These are phyloP conservation scores for human (Homo sapiens) DNA, from an alignment of 2,113 vertebrate genomes.

Conservation along the genomic window GRCh38 chr6:8918001-8918500, in stretches of 20 bases:
- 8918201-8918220: not conserved
- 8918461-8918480: conserved; percentile 53
- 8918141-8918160: conserved; percentile 47
- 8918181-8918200: conserved; percentile 43
- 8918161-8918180: conserved; percentile 72
- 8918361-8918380: conserved; percentile 71
- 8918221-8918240: conserved; percentile 68
- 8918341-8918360: conserved; percentile 62
- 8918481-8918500: conserved; percentile 69
- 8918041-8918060: not conserved
- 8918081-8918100: not conserved
- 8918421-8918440: conserved; percentile 72
- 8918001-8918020: not conserved
- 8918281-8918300: conserved; percentile 71
- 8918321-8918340: conserved; percentile 53
- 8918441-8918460: conserved; percentile 59
- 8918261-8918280: conserved; percentile 50
- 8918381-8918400: conserved; percentile 73
- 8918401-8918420: conserved; percentile 61
- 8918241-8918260: conserved; percentile 79
- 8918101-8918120: conserved; percentile 40
- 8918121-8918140: conserved; percentile 36
- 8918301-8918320: conserved; percentile 59
- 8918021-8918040: not conserved
- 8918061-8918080: not conserved